Conservation (phyloP, 2,797 vertebrate genomes). For the Lerista edwardsae region DNA sequence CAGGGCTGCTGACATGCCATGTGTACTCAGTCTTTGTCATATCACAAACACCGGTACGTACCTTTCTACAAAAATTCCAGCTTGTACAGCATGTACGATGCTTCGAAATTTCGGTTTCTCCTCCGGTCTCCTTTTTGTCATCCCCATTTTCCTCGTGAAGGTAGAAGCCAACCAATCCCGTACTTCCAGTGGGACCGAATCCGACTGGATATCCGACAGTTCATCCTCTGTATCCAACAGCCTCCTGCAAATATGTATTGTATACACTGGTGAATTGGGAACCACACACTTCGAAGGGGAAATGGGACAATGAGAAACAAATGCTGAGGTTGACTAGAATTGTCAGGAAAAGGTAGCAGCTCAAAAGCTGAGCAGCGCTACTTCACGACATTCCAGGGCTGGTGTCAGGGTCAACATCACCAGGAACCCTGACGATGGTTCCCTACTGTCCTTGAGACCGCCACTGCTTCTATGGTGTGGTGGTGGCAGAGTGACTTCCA, state of each 20-base stretch:
- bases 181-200: conserved; percentile 93
- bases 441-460: too few relatives aligned
- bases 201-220: conserved; percentile 90
- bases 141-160: conserved; percentile 95
- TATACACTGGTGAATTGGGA: not conserved
- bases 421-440: too few relatives aligned
- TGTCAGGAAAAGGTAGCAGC: not conserved
- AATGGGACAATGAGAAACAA: not conserved
- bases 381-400: not conserved
- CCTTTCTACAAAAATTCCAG: conserved; percentile 99
- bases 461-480: too few relatives aligned
- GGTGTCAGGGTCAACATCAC: not conserved
- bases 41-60: conserved; percentile 59
- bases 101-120: conserved; percentile 97
- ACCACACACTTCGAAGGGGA: not conserved
- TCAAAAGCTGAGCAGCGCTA: not conserved
- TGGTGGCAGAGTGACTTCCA: too few relatives aligned
- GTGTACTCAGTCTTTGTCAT: not conserved
- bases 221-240: conserved; percentile 96
- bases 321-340: not conserved
- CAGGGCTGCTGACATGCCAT: not conserved
- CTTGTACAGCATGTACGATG: conserved; percentile 97
- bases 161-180: conserved; percentile 97
- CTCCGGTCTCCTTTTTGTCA: conserved; percentile 89
- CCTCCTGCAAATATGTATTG: conserved; percentile 75